Evolutionary conservation across 2,797 vertebrate genomes (phyloP), one percentile per base, ranked within the genome.

Genomic region (Chelmon rostratus): DNA sequence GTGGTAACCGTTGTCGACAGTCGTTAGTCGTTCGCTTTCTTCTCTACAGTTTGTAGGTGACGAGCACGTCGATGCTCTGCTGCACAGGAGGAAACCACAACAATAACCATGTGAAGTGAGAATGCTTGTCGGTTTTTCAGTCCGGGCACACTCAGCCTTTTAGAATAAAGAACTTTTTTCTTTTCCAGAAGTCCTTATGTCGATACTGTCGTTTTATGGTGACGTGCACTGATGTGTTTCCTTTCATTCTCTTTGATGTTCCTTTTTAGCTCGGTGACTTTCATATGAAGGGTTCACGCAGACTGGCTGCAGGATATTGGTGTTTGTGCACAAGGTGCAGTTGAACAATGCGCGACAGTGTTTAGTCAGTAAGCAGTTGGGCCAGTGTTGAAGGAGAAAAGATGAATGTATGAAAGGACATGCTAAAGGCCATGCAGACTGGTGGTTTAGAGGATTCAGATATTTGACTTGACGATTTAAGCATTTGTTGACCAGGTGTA

Each of bases 71-170:
- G 23, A 19, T 44, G 42, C 35, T 61, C 21, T 15, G 42, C 50
- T 35, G 44, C 28, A 63, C 18, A 53, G 8, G n/a, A 54, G 49
- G 23, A 70, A 79, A 64, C 10, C 7, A 3, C 18, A 79, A 23
- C 31, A 54, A 40, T 23, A 11, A 16, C 4, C 13, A 44, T 8
- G 15, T 50, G 33, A 70, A 42, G 42, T 12, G 8, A 53, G 13
- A 79, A 8, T 3, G 57, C 9, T 69, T 35, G 9, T 38, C 0
- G 50, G 15, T 25, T 76, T 50, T 47, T 71, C 13, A 1, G 21
- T 31, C 28, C 8, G 37, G 53, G 40, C 13, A 28, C 37, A 50
- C 16, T 25, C 37, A 50, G 46, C 18, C 18, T 3, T 42, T 33
- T 57, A 13, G 21, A 42, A 18, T n/a, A 12, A 54, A 31, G 12